Evolutionary conservation across 2,888 invertebrate species (phyloP), one percentile per base, ranked within the genome.

Genomic region (Priocnemis perturbator): DNA sequence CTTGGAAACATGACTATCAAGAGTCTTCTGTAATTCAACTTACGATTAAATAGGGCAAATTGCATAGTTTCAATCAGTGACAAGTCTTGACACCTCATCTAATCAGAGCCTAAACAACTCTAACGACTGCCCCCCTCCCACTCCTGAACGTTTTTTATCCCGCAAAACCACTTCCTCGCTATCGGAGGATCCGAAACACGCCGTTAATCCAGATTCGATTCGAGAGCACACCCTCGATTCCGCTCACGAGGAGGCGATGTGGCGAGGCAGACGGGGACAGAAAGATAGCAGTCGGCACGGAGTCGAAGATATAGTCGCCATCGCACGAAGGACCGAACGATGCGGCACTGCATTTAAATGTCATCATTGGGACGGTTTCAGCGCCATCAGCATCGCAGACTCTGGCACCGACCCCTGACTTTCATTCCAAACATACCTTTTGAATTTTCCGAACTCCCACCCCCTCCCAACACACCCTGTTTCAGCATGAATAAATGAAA

Each of bases 281-380:
- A 63, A 56, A 66, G 53, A 45, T 52, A 50, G 50, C 26, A 55
- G 60, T 57, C 71, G 37, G 74, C 64, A 72, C 63, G 47, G 44
- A n/a, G 0, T 21, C n/a, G 20, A 20, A 26, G 45, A 5, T 9
- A 19, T 69, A 67, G 70, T 48, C 76, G 72, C 68, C 74, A 72
- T 73, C 77, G 82, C 78, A 80, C 81, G 83, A 80, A 83, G 81
- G 82, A 86, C 83, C 86, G 87, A 88, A 87, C 87, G 86, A 87
- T 78, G 85, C 86, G 85, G 86, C 85, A 87, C 88, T 88, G 88
- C 89, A 89, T 89, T 89, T 89, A 89, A 89, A 89, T 89, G 88
- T 88, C 88, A 89, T 89, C 88, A 89, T 89, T 89, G 87, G 86
- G 82, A 84, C n/a, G 84, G 83, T 82, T 84, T 83, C 83, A 77